Percentiles rank a stretch among this genome's conserved stretches.
Evolutionary conservation across 1,140 invertebrate genomes (phyloP).

Genomic region (Belonocnema kinseyi): DNA sequence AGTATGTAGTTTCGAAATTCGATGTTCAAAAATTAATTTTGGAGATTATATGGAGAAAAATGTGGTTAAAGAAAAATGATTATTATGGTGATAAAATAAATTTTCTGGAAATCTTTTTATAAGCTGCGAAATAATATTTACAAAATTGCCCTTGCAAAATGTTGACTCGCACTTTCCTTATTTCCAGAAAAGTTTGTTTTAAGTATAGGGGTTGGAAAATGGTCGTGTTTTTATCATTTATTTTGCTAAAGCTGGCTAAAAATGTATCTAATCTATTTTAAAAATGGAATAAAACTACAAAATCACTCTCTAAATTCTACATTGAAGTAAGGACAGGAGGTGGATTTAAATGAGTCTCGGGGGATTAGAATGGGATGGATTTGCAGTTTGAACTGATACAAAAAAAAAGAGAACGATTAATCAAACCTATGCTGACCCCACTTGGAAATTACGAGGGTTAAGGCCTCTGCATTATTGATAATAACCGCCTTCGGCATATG

Average conservation of each 20-base stretch:
- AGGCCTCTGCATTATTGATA: slow-evolving; percentile 48
- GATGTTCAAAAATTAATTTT: too few relatives aligned
- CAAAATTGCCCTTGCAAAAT: too few relatives aligned
- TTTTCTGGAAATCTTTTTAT: too few relatives aligned
- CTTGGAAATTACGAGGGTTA: slow-evolving; percentile 41
- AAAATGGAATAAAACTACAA: slow-evolving; percentile 38
- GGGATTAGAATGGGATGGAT: slow-evolving; percentile 46
- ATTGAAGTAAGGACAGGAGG: slow-evolving; percentile 35
- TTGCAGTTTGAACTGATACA: slow-evolving; percentile 32
- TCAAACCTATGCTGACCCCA: slow-evolving; percentile 45
- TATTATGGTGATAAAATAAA: too few relatives aligned
- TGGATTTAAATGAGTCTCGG: slow-evolving; percentile 46
- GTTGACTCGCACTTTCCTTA: slow-evolving; percentile 27
- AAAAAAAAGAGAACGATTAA: slow-evolving; percentile 49
- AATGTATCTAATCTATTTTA: neutral
- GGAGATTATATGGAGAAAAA: too few relatives aligned
- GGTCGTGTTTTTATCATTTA: slow-evolving; percentile 38
- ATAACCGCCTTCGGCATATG: slow-evolving; percentile 44
- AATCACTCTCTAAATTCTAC: slow-evolving; percentile 41
- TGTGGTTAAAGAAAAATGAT: too few relatives aligned
- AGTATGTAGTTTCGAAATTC: too few relatives aligned
- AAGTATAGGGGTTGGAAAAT: slow-evolving; percentile 44
- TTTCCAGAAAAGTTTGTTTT: slow-evolving; percentile 42
- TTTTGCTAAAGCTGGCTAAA: neutral
- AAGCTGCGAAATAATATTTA: too few relatives aligned